A percentile compares a stretch with the other conserved stretches of the same genome.
phyloP scores from a whole-genome alignment of 2,888 invertebrate species.

The Hirtodrosophila duncani region DNA sequence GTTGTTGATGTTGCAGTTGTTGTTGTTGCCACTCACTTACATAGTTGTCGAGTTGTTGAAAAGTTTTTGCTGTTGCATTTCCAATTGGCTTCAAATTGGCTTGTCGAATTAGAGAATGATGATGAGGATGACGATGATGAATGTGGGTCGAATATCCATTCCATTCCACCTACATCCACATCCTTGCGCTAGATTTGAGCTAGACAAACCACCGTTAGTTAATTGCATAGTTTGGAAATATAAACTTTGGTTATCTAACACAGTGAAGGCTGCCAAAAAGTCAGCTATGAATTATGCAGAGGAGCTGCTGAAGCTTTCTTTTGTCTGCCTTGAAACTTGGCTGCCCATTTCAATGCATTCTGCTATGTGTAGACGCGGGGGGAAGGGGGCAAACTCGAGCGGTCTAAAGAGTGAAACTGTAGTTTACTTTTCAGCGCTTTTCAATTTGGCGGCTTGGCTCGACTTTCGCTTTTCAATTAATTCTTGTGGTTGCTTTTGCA shows the following conservation, averaged over 20 bases:
- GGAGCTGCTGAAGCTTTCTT: conserved; percentile 5
- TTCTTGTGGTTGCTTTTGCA: conserved; percentile 43
- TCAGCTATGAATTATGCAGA: conserved; percentile 45
- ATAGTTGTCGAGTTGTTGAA: conserved; percentile 66
- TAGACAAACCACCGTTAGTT: conserved; percentile 30
- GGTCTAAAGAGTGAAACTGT: conserved; percentile 42
- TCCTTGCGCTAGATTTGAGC: conserved; percentile 46
- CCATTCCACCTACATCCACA: too few relatives aligned
- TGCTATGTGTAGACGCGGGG: not conserved
- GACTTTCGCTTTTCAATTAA: conserved; percentile 68
- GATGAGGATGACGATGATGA: not conserved
- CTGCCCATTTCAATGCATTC: conserved; percentile 26
- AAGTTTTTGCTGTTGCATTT: conserved; percentile 42
- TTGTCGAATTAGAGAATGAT: conserved; percentile 47
- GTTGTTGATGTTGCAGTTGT: conserved; percentile 14
- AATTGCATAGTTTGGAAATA: conserved; percentile 27
- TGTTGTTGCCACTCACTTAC: conserved; percentile 55
- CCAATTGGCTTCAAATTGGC: conserved; percentile 70
- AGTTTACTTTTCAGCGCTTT: conserved; percentile 35
- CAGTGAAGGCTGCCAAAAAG: conserved; percentile 24
- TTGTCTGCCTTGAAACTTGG: conserved; percentile 16
- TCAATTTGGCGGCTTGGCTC: conserved; percentile 46
- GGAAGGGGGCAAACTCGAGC: not conserved
- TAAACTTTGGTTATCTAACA: conserved; percentile 56
- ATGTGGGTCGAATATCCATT: too few relatives aligned